Evolutionary conservation across 2,888 invertebrate species (phyloP), one percentile per base, ranked within the genome.

Genomic region (Drosophila anomalata): DNA sequence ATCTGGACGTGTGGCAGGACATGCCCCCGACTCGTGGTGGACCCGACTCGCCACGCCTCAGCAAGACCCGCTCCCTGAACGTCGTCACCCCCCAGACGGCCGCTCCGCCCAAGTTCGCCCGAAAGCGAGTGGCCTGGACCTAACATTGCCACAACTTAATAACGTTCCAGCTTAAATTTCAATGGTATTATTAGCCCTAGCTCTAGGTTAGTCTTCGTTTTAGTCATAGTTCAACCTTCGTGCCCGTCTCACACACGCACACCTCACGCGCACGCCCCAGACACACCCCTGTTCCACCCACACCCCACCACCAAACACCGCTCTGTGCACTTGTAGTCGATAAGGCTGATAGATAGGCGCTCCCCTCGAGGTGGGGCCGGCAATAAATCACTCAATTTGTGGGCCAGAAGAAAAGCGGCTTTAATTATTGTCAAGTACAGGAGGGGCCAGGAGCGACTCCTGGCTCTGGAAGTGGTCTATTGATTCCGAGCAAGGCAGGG

Each of bases 101-200:
- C 0, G 63, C 71, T 39, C 79, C 85, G 7, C 91, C 91, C 6
- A 79, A 82, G 59, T 91, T 89, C 62, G 91, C 89, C 2, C 86
- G 90, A 9, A 91, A 91, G 62, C 90, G 87, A 29, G 82, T 91
- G 11, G 90, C 88, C 14, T 91, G 91, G 91, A 90, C 87, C 22
- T 91, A 77, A 26, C 31, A 33, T 4, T 9, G 39, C 9, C 3
- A 11, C 31, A 20, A 52, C 31, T 20, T 41, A 50, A 14, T 44
- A 22, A 55, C 33, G 12, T 54, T 71, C 33, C 63, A 62, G 39
- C 42, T 69, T 33, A 69, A 69, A 69, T 70, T 69, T 70, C 1
- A 31, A 41, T 29, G 22, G 68, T 68, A 68, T 70, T 68, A 48
- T 36, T 68, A 52, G 31, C 22, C 22, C 0, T 24, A 33, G 17